Conservation (phyloP, 1,140 invertebrate genomes). For the Caenorhabditis briggsae region DNA sequence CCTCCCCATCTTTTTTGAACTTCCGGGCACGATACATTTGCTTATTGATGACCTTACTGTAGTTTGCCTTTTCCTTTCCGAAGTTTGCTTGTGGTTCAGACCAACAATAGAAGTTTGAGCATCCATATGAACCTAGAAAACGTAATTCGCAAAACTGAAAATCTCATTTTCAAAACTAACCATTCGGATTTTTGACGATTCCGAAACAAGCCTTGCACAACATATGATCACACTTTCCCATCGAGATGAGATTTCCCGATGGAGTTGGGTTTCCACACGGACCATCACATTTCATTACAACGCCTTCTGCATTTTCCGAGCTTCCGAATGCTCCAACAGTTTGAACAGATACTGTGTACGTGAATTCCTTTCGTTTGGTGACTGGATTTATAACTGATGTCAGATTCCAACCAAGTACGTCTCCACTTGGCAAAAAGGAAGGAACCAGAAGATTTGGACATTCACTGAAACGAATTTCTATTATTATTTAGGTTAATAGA, state of each 20-base stretch:
- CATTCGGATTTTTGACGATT: slow-evolving; percentile 25
- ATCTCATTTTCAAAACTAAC: not conserved
- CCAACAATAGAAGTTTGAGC: slow-evolving; percentile 47
- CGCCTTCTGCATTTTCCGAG: not conserved
- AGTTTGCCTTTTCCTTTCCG: slow-evolving; percentile 5
- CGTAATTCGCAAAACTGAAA: not conserved
- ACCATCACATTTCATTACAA: slow-evolving; percentile 19
- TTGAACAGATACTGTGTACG: slow-evolving; percentile 36
- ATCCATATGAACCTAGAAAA: slow-evolving; percentile 14
- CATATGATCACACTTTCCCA: slow-evolving; percentile 30
- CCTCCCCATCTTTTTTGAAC: slow-evolving; percentile 27
- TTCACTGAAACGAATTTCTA: not conserved
- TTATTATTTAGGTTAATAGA: not conserved
- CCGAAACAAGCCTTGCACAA: slow-evolving; percentile 48
- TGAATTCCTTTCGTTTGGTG: slow-evolving; percentile 18
- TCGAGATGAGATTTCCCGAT: not conserved
- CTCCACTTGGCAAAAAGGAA: slow-evolving; percentile 4
- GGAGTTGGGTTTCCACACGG: not conserved
- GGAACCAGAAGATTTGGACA: slow-evolving; percentile 1
- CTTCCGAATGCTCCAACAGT: slow-evolving; percentile 31
- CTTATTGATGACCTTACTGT: slow-evolving; percentile 39
- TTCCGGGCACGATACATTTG: slow-evolving; percentile 26
- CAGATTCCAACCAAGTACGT: slow-evolving; percentile 30
- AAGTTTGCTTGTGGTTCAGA: slow-evolving; percentile 3
- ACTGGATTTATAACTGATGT: slow-evolving; percentile 19